Conservation (phyloP, 2,888 invertebrate genomes). For the Drosophila melanosoma region DNA sequence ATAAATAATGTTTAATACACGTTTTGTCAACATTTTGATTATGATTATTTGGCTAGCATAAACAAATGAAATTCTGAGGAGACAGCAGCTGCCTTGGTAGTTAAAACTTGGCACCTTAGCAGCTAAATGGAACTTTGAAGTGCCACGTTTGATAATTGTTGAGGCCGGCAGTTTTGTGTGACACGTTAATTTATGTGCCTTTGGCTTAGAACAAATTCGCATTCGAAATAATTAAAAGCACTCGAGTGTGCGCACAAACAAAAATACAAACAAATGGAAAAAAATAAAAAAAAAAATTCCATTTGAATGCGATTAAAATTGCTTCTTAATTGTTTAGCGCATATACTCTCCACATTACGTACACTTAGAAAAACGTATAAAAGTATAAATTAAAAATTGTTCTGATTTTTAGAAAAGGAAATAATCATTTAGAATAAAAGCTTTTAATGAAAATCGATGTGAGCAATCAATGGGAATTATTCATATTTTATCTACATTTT, state of each 20-base stretch:
- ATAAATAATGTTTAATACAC: not conserved
- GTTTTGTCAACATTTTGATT: not conserved
- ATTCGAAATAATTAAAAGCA: slow-evolving; percentile 70
- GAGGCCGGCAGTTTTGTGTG: slow-evolving; percentile 38
- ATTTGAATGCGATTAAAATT: slow-evolving; percentile 59
- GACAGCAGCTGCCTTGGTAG: slow-evolving; percentile 15
- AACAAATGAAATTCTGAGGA: not conserved
- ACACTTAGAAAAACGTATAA: slow-evolving; percentile 8
- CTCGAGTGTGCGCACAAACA: slow-evolving; percentile 59
- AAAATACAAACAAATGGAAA: slow-evolving; percentile 43
- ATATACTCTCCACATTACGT: slow-evolving; percentile 37
- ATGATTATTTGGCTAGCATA: not conserved
- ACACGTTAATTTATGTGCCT: slow-evolving; percentile 73
- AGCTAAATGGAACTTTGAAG: slow-evolving; percentile 42
- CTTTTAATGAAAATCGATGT: too few relatives aligned
- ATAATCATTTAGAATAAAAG: not conserved
- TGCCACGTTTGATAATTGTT: slow-evolving; percentile 39
- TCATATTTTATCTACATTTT: not conserved
- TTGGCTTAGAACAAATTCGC: slow-evolving; percentile 65
- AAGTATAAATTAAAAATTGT: not conserved
- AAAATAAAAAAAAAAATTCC: slow-evolving; percentile 8
- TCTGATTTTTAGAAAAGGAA: too few relatives aligned
- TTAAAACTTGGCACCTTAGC: slow-evolving; percentile 35
- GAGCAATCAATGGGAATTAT: not conserved
- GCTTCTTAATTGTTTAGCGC: slow-evolving; percentile 53